Evolutionary conservation across 2,888 invertebrate species (phyloP), one percentile per base, ranked within the genome.

Genomic region (Cetonia aurata): DNA sequence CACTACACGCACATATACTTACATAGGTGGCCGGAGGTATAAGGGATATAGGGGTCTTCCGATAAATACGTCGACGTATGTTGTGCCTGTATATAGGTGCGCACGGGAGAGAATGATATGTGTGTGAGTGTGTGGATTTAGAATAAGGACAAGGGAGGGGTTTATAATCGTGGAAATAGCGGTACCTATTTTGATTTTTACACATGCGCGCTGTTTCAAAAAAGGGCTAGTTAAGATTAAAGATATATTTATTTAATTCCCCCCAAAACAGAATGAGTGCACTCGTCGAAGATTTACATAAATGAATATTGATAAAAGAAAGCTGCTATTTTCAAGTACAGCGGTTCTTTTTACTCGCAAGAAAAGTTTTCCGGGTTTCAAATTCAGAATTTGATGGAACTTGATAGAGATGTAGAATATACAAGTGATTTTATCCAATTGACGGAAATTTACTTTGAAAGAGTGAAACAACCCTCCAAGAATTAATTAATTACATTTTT

Each of bases 11-110:
- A 48, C 44, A 9, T 44, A 56, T 48, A 48, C 37, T 37, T 33
- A 33, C 37, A 59, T 62, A 19, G 56, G 17, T 12, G 41, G 42
- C 66, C 73, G 72, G 69, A 65, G 71, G 71, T 72, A 74, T 74
- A 72, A 65, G 69, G 71, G 70, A 71, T 71, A 67, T 72, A 72
- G 71, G 71, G 71, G 74, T 72, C 72, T 67, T 71, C 67, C 71
- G 69, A 70, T 75, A 75, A 74, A 75, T 75, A 71, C 73, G 70
- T 74, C 72, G 70, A 71, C 70, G 70, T 71, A 59, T 57, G 53
- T 31, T 25, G 1, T 25, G 50, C 15, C 25, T 25, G 31, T 15
- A 1, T 50, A 25, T 41, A 4, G 10, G 33, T 50, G 50, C 33
- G 62, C 33, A 37, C 9, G 59, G 13, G 46, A 31, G 31, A 44